Base-by-base conservation (phyloP, 2,797 vertebrate species). In the Forpus xanthops region DNA sequence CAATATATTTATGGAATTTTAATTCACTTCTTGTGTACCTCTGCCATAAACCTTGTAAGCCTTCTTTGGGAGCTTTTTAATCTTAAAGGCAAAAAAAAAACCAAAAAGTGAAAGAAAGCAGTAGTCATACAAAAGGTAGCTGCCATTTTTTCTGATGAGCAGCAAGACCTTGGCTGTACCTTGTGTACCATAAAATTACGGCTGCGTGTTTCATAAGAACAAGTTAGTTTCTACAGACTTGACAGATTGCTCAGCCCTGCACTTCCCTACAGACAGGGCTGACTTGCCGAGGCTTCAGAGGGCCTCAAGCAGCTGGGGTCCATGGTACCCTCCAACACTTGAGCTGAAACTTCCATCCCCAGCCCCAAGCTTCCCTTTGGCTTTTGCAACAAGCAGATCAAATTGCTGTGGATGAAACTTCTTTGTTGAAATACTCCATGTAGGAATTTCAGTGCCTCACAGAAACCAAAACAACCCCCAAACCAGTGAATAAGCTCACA, bases 1-100 rank as follows among this genome's bases (percentile, higher is more conserved):
- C 96, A 94, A 96, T 97, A 85, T 97, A 97, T 97, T 97, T 97
- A 97, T 97, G 92, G 96, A 96, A 96, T 97, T 97, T 97, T 97
- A 97, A 97, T 97, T 97, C 1, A 8, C 92, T 96, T 87, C 94
- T 91, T 87, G 71, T 90, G 55, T 90, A 64, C 86, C 60, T 91
- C 88, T 58, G 76, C 92, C 79, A 95, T 96, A 97, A 97, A 97
- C 85, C 86, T 94, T 94, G 67, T 37, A 52, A 89, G 83, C 68
- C 79, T 97, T 87, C 91, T 79, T 78, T 2, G 5, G 82, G 79
- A 93, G 93, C 86, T 65, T 96, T 95, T 94, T 97, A 95, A 97
- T 97, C 89, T 93, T 93, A 78, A 94, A 88, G 17, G n/a, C 11
- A 33, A 74, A 60, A 78, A 66, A 71, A 18, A 39, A 39, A n/a